phyloP scores from a whole-genome alignment of 2,797 vertebrate genomes.

The Diplodus sargus region DNA sequence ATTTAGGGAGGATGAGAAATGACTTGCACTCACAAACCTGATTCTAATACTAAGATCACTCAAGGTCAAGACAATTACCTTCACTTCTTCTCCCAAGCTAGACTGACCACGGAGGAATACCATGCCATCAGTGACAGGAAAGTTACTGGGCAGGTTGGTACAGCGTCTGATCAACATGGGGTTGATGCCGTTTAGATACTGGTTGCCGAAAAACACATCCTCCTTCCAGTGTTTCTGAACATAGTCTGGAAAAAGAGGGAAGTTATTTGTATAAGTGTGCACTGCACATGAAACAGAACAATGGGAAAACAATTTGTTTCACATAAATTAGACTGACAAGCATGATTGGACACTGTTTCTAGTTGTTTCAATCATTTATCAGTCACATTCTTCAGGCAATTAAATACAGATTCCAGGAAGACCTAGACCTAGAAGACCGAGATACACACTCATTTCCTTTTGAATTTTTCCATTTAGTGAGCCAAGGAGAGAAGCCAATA shows the following conservation, averaged over 20 bases:
- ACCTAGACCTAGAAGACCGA: neutral
- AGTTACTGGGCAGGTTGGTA: constrained; percentile 55
- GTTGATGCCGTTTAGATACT: constrained; percentile 77
- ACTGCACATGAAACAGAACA: no score
- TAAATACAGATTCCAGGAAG: no score
- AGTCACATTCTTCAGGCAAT: no score
- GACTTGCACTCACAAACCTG: neutral
- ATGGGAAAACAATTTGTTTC: no score
- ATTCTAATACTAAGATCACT: fast-evolving
- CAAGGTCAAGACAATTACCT: constrained; percentile 54
- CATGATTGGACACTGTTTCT: no score
- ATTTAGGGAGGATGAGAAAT: neutral
- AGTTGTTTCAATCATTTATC: no score
- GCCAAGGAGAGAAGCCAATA: neutral
- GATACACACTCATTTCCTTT: neutral
- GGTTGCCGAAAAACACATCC: constrained; percentile 75
- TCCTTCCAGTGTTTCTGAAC: constrained; percentile 73
- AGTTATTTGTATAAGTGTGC: no score
- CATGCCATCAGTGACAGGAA: constrained; percentile 70
- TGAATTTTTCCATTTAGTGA: neutral
- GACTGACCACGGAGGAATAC: constrained; percentile 4
- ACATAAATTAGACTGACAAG: no score
- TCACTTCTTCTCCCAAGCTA: constrained; percentile 59
- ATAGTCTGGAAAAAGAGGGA: constrained; percentile 54
- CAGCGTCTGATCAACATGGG: constrained; percentile 73